Base-by-base conservation (phyloP, 2,113 vertebrate genomes). In the Ophiodon elongatus region DNA sequence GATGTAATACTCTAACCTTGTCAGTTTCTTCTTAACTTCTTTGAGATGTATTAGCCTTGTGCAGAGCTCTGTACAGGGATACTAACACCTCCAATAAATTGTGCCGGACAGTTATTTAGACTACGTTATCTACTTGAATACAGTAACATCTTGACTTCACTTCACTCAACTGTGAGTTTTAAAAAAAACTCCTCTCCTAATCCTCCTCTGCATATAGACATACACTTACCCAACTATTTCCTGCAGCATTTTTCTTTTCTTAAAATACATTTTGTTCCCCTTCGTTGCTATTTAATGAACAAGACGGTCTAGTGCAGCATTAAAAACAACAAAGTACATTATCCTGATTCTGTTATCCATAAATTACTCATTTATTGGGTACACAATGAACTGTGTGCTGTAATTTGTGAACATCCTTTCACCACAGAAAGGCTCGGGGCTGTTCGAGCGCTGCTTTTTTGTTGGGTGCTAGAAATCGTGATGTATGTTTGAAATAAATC, bases 401-500 rank as follows among this genome's bases (percentile, higher is more conserved):
- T 45, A 37, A 75, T 84, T 70, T 70, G 47, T 43, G 50, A 47
- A 45, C 67, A 68, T 25, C 60, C 56, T 63, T 63, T 52, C 7
- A 14, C 8, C 10, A 29, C 14, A 23, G 27, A 63, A 41, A 35
- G 56, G 52, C 76, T 31, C 37, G 25, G 21, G 69, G 76, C 37
- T 13, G 57, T 57, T 39, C 4, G 13, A 82, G 82, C 76, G 4
- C 25, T 70, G 19, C 72, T 80, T n/a, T 37, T 56, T 69, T 63
- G 75, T 66, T 47, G 31, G 19, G 39, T 25, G 50, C 59, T 69
- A 33, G 57, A 84, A 82, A 85, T 82, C 52, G 47, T 91, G 87
- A 88, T 89, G 77, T 59, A 83, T 85, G 84, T 56, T 59, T 41
- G 68, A 70, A 86, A 87, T 84, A 82, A 88, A 92, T 79, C 84